These are phyloP conservation scores for Malurus cyaneus DNA, from an alignment of 2,113 vertebrate genomes.

Conservation along the genomic window DNA sequence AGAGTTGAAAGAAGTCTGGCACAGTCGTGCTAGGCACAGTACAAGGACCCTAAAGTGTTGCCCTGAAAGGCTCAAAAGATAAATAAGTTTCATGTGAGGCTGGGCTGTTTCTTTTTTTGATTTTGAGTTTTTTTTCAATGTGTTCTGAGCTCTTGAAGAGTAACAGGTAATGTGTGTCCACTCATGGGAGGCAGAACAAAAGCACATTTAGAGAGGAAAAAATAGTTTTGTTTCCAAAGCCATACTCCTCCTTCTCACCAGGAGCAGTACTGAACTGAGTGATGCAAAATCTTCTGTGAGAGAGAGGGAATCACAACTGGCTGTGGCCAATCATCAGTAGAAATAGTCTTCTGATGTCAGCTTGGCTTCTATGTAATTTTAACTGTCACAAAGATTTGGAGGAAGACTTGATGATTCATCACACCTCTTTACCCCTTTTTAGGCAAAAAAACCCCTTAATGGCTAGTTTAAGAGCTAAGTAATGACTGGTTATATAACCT, in stretches of 20 bases:
- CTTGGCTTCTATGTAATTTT: background rate
- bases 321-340: background rate
- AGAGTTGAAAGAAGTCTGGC: background rate
- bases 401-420: background rate
- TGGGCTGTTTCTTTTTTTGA: background rate
- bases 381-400: background rate
- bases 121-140: background rate
- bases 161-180: background rate
- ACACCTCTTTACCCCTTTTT: background rate
- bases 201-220: background rate
- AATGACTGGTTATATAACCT: conserved; percentile 37
- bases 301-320: background rate
- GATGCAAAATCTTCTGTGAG: background rate
- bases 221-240: background rate
- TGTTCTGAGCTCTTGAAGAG: background rate
- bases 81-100: background rate
- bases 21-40: background rate
- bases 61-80: background rate
- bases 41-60: background rate
- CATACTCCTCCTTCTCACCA: background rate
- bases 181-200: background rate
- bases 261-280: background rate
- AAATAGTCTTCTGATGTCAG: background rate
- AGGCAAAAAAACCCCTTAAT: background rate
- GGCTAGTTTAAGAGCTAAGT: background rate